Percentiles rank a stretch among this genome's conserved stretches.
These are phyloP conservation scores for Alosa sapidissima DNA, from an alignment of 2,797 vertebrate species.

Conservation along the genomic window DNA sequence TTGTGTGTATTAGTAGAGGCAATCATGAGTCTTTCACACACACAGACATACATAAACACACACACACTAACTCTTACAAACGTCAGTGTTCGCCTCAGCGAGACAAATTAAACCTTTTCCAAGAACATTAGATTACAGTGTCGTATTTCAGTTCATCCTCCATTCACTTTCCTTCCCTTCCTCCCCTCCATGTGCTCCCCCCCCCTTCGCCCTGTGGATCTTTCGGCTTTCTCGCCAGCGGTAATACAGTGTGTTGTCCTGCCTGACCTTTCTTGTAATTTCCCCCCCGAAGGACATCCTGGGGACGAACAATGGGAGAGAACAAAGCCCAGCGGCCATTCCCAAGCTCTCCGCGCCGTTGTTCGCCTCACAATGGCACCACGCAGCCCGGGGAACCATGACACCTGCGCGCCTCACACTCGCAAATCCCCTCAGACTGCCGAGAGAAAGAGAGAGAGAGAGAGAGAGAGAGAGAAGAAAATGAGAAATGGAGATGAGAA, in stretches of 20 bases:
- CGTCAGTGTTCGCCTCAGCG: background rate
- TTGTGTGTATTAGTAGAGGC: too few species aligned
- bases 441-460: background rate
- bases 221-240: conserved; percentile 46
- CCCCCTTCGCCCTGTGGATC: conserved; percentile 26
- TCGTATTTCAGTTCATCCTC: background rate
- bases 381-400: background rate
- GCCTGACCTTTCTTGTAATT: conserved; percentile 59
- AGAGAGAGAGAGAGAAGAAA: conserved; percentile 8
- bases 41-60: background rate
- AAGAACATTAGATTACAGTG: conserved; percentile 49
- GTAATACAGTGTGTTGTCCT: conserved; percentile 49
- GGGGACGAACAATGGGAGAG: conserved; percentile 70
- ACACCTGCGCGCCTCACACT: conserved; percentile 32
- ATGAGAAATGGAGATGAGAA: background rate
- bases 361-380: conserved; percentile 30
- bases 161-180: background rate
- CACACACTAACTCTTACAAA: background rate
- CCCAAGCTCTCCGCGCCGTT: conserved; percentile 68
- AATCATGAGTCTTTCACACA: background rate
- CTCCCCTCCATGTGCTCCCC: background rate
- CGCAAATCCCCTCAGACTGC: background rate
- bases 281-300: conserved; percentile 76
- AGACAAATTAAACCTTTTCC: conserved; percentile 25
- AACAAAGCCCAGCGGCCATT: conserved; percentile 71